Percentiles rank a stretch among this genome's conserved stretches.
phyloP scores from a whole-genome alignment of 1,140 invertebrate species.

The Diabrotica virgifera region DNA sequence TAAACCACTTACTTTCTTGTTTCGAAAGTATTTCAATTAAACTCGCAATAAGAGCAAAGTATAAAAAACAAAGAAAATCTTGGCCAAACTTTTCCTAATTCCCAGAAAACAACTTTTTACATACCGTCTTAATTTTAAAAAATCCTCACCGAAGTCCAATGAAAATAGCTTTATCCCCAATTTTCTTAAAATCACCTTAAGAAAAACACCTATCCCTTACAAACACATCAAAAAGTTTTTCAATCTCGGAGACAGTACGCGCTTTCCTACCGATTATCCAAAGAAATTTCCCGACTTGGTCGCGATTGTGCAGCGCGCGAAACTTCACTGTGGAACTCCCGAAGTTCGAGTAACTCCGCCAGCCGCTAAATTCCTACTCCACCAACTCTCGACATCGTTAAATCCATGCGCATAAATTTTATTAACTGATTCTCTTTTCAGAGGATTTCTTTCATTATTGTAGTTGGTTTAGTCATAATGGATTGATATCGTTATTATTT shows the following conservation, averaged over 20 bases:
- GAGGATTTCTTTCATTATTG: neutral
- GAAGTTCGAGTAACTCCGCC: neutral
- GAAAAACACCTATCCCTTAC: neutral
- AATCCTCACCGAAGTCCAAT: too few relatives aligned
- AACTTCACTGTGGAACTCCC: neutral
- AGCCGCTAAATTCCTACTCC: neutral
- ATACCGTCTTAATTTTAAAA: too few relatives aligned
- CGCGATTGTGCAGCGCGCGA: neutral
- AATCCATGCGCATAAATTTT: constrained; percentile 1
- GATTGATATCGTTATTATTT: too few relatives aligned
- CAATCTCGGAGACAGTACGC: neutral
- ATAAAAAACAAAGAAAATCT: too few relatives aligned
- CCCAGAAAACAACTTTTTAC: too few relatives aligned
- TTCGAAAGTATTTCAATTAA: too few relatives aligned
- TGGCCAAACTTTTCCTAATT: too few relatives aligned
- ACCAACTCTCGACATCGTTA: neutral
- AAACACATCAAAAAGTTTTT: neutral
- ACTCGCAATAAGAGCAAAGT: too few relatives aligned
- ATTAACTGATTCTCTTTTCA: neutral
- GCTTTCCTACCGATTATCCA: too few relatives aligned
- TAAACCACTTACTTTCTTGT: too few relatives aligned
- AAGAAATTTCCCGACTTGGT: neutral
- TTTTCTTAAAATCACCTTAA: too few relatives aligned
- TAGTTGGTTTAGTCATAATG: neutral
- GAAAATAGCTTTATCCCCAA: too few relatives aligned